Base-by-base conservation (phyloP, 2,888 invertebrate genomes). In the Cistogaster globosa region DNA sequence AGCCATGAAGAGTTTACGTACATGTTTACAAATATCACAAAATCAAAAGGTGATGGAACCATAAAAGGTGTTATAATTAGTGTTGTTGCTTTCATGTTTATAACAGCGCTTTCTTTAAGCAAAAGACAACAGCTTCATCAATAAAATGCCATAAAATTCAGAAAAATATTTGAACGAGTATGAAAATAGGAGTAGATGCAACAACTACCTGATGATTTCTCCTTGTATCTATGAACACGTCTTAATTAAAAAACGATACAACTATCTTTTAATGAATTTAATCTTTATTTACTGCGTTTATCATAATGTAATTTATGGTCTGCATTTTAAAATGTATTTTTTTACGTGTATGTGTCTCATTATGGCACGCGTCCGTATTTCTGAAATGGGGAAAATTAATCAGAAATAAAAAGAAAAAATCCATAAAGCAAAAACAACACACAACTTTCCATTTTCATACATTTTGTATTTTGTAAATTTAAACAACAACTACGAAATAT, bases 11-110 rank as follows among this genome's bases (percentile, higher is more conserved):
- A 42, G 12, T 32, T 8, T 5, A 32, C 0, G 6, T 32, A 32
- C 32, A 32, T 32, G 32, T 62, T 68, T 36, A 62, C 69, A 69
- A 53, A 79, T 38, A n/a, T 48, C n/a, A 16, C 32, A 69, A 36
- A 32, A 60, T 69, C 69, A 69, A 74, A 63, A 78, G 82, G 74
- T 82, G 63, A 78, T 82, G 82, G 78, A 81, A 85, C 82, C 74
- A 65, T 51, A 82, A 78, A 78, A 85, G 78, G 82, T 82, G 58
- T 78, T 42, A 12, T 12, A 7, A 12, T 42, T 82, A 78, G 20
- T 65, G 51, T 58, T 58, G 36, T 14, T 65, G 38, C 38, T 55
- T 48, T 58, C 38, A 62, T 45, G 32, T 42, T 22, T 16, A 4
- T 48, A 48, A 18, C 26, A 42, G 26, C n/a, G 45, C 62, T 65